These are phyloP conservation scores for Bimastos eiseni DNA, from an alignment of 2,888 invertebrate genomes.

Conservation along the genomic window DNA sequence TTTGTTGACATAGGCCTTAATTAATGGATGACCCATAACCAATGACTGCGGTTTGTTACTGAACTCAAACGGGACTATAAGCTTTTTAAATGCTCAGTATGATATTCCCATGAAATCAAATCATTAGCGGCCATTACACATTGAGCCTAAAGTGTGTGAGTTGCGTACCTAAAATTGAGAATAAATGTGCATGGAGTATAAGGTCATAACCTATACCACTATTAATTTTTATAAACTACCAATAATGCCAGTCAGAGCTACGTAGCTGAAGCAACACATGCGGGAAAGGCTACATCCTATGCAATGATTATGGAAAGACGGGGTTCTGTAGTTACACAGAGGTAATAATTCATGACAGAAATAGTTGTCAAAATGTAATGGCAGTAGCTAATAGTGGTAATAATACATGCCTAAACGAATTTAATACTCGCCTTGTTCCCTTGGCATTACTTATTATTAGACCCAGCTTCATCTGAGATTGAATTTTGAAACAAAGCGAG, in stretches of 20 bases:
- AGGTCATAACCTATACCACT: background rate
- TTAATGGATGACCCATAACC: no score
- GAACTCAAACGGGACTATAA: background rate
- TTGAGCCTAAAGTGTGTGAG: background rate
- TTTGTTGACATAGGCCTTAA: no score
- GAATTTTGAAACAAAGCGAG: no score
- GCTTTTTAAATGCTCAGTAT: background rate
- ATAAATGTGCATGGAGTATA: background rate
- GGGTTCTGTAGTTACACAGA: no score
- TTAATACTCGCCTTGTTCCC: no score
- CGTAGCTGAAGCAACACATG: background rate
- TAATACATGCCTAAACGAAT: no score
- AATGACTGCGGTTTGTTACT: background rate
- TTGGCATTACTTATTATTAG: no score
- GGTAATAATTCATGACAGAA: no score
- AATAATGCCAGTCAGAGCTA: background rate
- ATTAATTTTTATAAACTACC: background rate
- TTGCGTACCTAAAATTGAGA: background rate
- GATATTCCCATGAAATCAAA: background rate
- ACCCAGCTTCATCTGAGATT: no score
- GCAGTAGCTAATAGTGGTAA: no score
- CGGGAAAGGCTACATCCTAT: background rate
- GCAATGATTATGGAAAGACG: no score
- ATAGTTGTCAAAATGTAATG: no score
- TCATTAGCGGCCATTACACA: background rate